These are phyloP conservation scores for Anser brachyrhynchus DNA, from an alignment of 2,113 vertebrate genomes.

Conservation along the genomic window DNA sequence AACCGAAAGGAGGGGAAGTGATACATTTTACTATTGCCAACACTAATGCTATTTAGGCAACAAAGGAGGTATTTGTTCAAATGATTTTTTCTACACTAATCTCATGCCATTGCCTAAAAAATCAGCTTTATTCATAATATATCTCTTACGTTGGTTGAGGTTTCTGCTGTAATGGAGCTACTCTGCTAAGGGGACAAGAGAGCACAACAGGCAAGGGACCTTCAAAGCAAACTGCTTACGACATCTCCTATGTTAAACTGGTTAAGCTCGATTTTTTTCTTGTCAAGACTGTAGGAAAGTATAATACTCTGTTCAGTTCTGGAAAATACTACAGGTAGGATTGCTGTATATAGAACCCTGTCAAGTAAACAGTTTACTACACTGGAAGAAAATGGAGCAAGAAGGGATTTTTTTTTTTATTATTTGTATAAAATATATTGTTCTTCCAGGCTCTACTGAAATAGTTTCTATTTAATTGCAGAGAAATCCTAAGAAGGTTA, in stretches of 20 bases:
- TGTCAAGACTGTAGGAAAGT: neutral
- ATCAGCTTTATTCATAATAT: neutral
- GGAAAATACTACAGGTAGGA: constrained; percentile 53
- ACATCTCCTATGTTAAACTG: neutral
- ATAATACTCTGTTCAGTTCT: neutral
- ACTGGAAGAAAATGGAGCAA: constrained; percentile 66
- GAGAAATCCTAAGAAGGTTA: constrained; percentile 85
- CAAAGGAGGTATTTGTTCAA: neutral
- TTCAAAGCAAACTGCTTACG: neutral
- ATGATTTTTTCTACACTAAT: neutral
- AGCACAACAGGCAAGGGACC: neutral
- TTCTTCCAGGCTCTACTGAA: constrained; percentile 81
- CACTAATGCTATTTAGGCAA: neutral
- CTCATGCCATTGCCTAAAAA: neutral
- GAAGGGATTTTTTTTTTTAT: constrained; percentile 49
- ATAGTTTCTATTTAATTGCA: constrained; percentile 86
- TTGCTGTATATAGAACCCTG: constrained; percentile 32
- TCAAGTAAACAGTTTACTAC: constrained; percentile 60
- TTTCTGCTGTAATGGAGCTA: neutral
- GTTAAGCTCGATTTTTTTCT: neutral
- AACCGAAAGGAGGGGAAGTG: neutral
- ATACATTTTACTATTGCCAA: neutral
- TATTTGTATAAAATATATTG: constrained; percentile 82
- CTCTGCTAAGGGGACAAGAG: neutral
- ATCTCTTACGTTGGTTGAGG: neutral